Percentiles rank a stretch among this genome's conserved stretches.
phyloP scores from a whole-genome alignment of 1,140 invertebrate species.

The Drosophila lowei region DNA sequence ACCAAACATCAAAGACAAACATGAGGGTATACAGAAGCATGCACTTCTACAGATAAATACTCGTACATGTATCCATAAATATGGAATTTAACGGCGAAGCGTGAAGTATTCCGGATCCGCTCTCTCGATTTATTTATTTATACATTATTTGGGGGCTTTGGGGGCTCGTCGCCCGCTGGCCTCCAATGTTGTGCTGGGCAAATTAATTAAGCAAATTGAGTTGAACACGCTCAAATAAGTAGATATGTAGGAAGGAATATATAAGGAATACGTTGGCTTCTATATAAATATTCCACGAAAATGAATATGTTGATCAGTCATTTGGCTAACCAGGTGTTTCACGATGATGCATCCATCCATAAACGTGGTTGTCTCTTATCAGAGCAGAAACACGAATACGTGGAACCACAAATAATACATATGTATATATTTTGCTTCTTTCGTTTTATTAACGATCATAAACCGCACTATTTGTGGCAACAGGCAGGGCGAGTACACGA shows the following conservation, averaged over 20 bases:
- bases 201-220: slow-evolving; percentile 37
- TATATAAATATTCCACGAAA: too few relatives aligned
- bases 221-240: not conserved
- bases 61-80: slow-evolving; percentile 1
- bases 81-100: slow-evolving; percentile 21
- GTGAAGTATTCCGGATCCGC: slow-evolving; percentile 12
- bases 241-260: not conserved
- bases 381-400: slow-evolving; percentile 10
- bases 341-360: too few relatives aligned
- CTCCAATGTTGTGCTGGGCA: slow-evolving; percentile 6
- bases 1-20: too few relatives aligned
- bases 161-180: slow-evolving; percentile 40
- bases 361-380: slow-evolving; percentile 23
- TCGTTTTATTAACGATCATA: slow-evolving; percentile 42
- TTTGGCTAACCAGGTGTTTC: too few relatives aligned
- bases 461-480: slow-evolving; percentile 29
- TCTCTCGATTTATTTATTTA: slow-evolving; percentile 35
- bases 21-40: too few relatives aligned
- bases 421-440: slow-evolving; percentile 14
- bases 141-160: slow-evolving; percentile 28
- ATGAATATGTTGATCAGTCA: too few relatives aligned
- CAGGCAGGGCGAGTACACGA: slow-evolving; percentile 9
- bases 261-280: slow-evolving; percentile 1
- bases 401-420: not conserved
- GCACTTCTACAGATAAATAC: not conserved